Evolutionary conservation across 2,888 invertebrate genomes (phyloP), one percentile per base, ranked within the genome.

Genomic region (Spisula subtruncata): DNA sequence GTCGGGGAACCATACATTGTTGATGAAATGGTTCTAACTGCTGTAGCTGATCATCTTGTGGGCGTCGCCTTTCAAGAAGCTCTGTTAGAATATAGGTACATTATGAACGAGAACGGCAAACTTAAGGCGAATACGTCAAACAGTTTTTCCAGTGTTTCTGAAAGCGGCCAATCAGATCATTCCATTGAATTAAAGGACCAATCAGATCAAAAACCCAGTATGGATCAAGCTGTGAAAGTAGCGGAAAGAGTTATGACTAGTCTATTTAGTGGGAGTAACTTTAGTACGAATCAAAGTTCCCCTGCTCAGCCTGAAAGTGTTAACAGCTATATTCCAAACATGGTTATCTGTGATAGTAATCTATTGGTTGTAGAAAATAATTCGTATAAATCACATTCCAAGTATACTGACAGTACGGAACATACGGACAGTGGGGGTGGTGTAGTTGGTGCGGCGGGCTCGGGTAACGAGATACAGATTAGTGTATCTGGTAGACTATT

Each of bases 161-260:
- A 90, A 29, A 90, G 90, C 85, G 90, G 87, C 87, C 88, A 91
- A 84, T 91, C 89, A 41, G 90, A 90, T 79, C 92, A 90, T 91
- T 92, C 92, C 89, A 88, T 82, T 48, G 89, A 88, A 82, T 29
- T 46, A 18, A 89, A 84, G 89, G 91, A 91, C 91, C 91, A 91
- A 89, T 90, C 88, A 85, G 84, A 88, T 66, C 79, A 51, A 41
- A 83, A 66, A 46, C 35, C 60, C 66, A 66, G 35, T 41, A 41
- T 71, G 32, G 87, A 87, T 75, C 81, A 88, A 84, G 90, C 90
- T 46, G 75, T 60, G 10, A 85, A 20, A 66, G 89, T 90, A 48
- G 92, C 89, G 60, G 89, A 90, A 32, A 88, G 81, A 81, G 84
- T 90, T 32, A 71, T 92, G 83, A 81, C 82, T 18, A 84, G 82